Base-by-base conservation (phyloP, 2,888 invertebrate genomes). In the Synergus umbraculus region DNA sequence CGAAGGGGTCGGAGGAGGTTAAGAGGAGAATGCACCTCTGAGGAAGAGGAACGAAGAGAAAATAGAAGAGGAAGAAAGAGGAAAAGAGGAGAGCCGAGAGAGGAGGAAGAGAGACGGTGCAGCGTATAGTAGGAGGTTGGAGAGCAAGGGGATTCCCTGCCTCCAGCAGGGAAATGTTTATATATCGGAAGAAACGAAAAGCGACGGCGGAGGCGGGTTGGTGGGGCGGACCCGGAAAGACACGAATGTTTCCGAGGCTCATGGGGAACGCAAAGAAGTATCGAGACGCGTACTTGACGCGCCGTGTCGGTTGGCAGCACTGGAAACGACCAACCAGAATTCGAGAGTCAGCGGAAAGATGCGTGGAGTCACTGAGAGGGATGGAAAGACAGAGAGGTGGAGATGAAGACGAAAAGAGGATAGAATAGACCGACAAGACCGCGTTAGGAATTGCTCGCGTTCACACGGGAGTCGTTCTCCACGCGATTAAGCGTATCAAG, bases 231-330 rank as follows among this genome's bases (percentile, higher is more conserved):
- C 78, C 80, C 87, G 88, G 85, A 87, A 87, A 86, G 85, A 83
- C 85, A 87, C 89, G 89, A 88, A 85, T 86, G 79, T 85, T 84
- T 84, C 89, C 89, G 89, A 89, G 85, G 80, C 64, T 78, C 82
- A 81, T 77, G 78, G 65, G 78, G 77, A 67, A 79, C 79, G 79
- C 81, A 82, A 84, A 82, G 78, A 80, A 81, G 79, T 64, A 76
- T 81, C 78, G 63, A 69, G 79, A 73, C 77, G 81, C 81, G 76
- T 78, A 78, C 79, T 83, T 81, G 79, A 81, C 81, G 83, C 83
- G 78, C 49, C 73, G 78, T 63, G 77, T 9, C 78, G 22, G 76
- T 44, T 73, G 37, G 77, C 43, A 77, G 60, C 46, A 67, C 29
- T 63, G 60, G 66, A 63, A 64, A 41, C 77, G 65, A 76, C 73